A percentile compares a stretch with the other conserved stretches of the same genome.
These are phyloP conservation scores for Lophotriccus pileatus DNA, from an alignment of 2,797 vertebrate genomes.

Conservation along the genomic window DNA sequence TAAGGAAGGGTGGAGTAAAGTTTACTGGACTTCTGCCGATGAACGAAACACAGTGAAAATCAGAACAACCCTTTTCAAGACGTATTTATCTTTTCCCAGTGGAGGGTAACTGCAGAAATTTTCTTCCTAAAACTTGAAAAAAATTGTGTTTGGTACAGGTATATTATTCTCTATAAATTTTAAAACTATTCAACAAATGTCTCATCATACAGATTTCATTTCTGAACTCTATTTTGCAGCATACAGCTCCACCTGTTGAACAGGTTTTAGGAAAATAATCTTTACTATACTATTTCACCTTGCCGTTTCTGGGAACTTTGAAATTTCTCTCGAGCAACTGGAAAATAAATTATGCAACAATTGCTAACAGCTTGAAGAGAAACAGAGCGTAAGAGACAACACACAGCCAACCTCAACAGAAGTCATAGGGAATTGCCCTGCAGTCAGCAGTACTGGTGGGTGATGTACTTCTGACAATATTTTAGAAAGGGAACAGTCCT, in stretches of 20 bases:
- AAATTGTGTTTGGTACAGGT: neutral
- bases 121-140: neutral
- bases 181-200: neutral
- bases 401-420: neutral
- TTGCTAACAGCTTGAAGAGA: neutral
- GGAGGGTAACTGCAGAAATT: neutral
- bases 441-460: neutral
- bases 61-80: neutral
- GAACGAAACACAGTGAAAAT: neutral
- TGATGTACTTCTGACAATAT: slow-evolving; percentile 3
- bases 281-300: neutral
- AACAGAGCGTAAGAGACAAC: neutral
- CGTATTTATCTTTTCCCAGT: neutral
- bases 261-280: slow-evolving; percentile 14
- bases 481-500: slow-evolving; percentile 3
- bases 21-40: neutral
- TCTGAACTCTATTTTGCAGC: neutral
- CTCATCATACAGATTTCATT: neutral
- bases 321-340: neutral
- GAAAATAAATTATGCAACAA: slow-evolving; percentile 8
- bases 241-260: slow-evolving; percentile 48
- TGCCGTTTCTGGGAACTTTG: neutral
- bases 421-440: neutral
- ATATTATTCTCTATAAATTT: neutral
- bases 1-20: neutral